Conservation (phyloP, 1,140 invertebrate genomes). For the Zaprionus lachaisei region DNA sequence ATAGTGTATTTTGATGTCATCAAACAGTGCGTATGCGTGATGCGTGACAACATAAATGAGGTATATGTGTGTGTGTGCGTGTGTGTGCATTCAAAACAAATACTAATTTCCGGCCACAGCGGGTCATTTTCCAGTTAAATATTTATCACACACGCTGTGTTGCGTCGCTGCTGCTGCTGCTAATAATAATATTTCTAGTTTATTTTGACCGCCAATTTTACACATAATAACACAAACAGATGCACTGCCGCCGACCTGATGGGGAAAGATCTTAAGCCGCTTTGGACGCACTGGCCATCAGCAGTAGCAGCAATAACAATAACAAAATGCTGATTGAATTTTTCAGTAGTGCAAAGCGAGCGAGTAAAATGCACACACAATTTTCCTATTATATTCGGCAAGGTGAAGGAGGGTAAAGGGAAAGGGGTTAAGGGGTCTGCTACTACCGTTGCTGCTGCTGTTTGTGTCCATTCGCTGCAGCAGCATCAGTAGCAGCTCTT, state of each 20-base stretch:
- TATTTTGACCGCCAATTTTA: slow-evolving; percentile 47
- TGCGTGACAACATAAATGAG: slow-evolving; percentile 14
- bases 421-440: slow-evolving; percentile 14
- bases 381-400: slow-evolving; percentile 62
- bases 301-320: slow-evolving; percentile 33
- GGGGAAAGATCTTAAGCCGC: slow-evolving; percentile 62
- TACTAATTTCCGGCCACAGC: slow-evolving; percentile 70
- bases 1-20: slow-evolving; percentile 15
- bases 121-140: slow-evolving; percentile 50
- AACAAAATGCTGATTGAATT: slow-evolving; percentile 76
- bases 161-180: slow-evolving; percentile 3
- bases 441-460: slow-evolving; percentile 22
- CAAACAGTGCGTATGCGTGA: slow-evolving; percentile 25
- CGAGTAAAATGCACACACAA: slow-evolving; percentile 37
- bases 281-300: slow-evolving; percentile 40
- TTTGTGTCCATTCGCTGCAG: slow-evolving; percentile 24
- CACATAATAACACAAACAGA: slow-evolving; percentile 47
- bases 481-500: slow-evolving; percentile 7
- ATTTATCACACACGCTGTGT: slow-evolving; percentile 46
- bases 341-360: slow-evolving; percentile 45
- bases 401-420: not conserved
- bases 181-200: slow-evolving; percentile 33
- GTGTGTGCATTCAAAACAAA: slow-evolving; percentile 16
- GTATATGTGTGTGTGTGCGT: not conserved
- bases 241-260: slow-evolving; percentile 21